phyloP scores from a whole-genome alignment of 2,797 vertebrate species.

The Anolis apletophallus region DNA sequence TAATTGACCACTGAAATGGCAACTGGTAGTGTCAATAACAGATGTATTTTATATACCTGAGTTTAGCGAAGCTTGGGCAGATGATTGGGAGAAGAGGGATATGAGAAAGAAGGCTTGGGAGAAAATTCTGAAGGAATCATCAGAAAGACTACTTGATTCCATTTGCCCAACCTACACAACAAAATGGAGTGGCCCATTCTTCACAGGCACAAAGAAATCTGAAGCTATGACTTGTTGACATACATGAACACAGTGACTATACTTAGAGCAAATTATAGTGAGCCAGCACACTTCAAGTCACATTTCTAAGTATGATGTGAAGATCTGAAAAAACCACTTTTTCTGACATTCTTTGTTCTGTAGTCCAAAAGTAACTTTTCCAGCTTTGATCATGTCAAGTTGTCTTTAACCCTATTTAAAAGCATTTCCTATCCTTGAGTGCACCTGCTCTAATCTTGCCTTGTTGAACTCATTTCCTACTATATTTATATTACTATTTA shows the following conservation, averaged over 20 bases:
- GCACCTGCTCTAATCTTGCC: conserved; percentile 18
- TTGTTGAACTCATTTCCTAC: conserved; percentile 34
- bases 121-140: neutral
- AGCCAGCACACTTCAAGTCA: neutral
- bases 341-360: neutral
- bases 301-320: neutral
- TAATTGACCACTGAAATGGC: neutral
- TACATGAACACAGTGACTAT: neutral
- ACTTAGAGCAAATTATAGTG: neutral
- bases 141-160: neutral
- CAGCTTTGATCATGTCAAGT: too few relatives aligned
- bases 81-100: neutral
- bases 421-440: conserved; percentile 34
- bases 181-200: neutral
- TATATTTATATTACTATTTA: conserved; percentile 40
- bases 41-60: neutral
- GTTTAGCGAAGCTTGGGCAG: neutral
- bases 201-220: too few relatives aligned
- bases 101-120: neutral
- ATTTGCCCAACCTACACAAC: neutral
- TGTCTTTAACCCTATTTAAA: neutral
- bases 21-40: neutral
- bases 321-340: neutral
- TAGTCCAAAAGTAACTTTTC: too few relatives aligned
- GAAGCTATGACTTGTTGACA: neutral